Percentiles rank a stretch among this genome's conserved stretches.
Evolutionary conservation across 2,888 invertebrate genomes (phyloP).

Genomic region (Yponomeuta cagnagella): DNA sequence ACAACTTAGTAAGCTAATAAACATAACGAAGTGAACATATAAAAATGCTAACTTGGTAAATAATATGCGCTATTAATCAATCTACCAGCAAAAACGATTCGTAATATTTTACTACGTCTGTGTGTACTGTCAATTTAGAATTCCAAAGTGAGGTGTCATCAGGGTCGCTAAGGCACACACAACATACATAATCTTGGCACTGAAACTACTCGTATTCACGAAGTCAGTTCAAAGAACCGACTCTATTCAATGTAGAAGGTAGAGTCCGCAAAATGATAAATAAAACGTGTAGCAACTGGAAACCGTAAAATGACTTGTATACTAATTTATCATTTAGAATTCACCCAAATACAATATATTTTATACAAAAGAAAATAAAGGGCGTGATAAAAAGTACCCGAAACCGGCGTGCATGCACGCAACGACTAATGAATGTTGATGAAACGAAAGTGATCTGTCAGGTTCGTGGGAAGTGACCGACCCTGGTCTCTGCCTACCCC

Average conservation of each 20-base stretch:
- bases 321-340: no score
- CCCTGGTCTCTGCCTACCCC: no score
- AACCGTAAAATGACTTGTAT: no score
- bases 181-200: neutral
- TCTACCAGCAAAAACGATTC: neutral
- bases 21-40: neutral
- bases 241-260: neutral
- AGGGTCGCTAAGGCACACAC: neutral
- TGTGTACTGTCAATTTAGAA: neutral
- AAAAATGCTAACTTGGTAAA: no score
- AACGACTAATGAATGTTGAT: no score
- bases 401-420: no score
- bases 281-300: no score
- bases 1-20: conserved; percentile 4
- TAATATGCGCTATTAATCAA: neutral
- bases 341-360: no score
- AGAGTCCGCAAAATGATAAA: neutral
- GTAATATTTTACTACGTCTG: neutral
- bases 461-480: no score
- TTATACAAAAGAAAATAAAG: no score
- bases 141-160: neutral
- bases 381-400: no score
- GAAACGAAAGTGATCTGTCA: no score
- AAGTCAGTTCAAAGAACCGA: neutral
- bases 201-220: neutral